Base-by-base conservation (phyloP, 1,140 invertebrate species). In the Drosophila kepulauana region DNA sequence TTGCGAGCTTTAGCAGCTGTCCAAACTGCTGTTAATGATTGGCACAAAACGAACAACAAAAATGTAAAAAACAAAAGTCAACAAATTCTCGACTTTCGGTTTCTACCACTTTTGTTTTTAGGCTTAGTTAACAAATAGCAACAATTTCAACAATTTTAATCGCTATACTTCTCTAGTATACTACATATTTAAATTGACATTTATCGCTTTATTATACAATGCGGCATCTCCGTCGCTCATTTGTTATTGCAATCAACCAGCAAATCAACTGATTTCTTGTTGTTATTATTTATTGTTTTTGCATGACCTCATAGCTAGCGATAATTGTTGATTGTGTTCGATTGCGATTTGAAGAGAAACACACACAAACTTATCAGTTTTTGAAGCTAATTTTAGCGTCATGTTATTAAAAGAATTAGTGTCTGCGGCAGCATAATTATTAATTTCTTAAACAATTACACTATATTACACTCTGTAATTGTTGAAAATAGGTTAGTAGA, bases 71-170 rank as follows among this genome's bases (percentile, higher is more conserved):
- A 52, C 28, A 68, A 73, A 67, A 75, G 43, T 70, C 43, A 28
- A 75, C 46, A 82, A 70, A 68, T 58, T 46, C 45, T 45, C 16
- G 54, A 88, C 84, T 87, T 89, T 87, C 85, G 30, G 67, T 87
- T 87, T 87, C 70, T n/a, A 38, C 59, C n/a, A 20, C 10, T 56
- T 16, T 72, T 70, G 68, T 56, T 75, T 62, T 65, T 57, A 49
- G 35, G 41, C 28, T 65, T 35, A 58, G n/a, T 43, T 49, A 10
- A 49, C 33, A 33, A n/a, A 33, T 10, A 63, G 8, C 30, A 38
- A 25, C 20, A 25, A 25, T 15, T 8, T 13, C 15, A 8, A 8
- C 7, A 16, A 54, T 54, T 13, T 57, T 51, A 71, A 57, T 48
- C 15, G 11, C 49, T 10, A 30, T 4, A 25, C 3, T 25, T 25